A percentile compares a stretch with the other conserved stretches of the same genome.
These are phyloP conservation scores for Paradisaea rubra DNA, from an alignment of 2,113 vertebrate species.

Conservation along the genomic window DNA sequence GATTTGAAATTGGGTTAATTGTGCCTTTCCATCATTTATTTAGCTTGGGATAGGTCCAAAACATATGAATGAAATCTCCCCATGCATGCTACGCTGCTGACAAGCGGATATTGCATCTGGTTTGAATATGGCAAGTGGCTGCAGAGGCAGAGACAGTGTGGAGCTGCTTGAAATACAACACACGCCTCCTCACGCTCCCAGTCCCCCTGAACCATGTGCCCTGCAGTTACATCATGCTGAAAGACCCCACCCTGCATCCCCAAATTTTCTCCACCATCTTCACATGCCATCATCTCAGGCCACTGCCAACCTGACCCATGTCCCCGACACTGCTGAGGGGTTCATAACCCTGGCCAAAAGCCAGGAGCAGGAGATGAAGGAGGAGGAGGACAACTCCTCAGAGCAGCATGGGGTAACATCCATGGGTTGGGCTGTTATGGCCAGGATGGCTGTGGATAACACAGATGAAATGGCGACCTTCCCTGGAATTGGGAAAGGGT, in stretches of 20 bases:
- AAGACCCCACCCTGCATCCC: neutral
- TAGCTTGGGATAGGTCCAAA: slow-evolving; percentile 39
- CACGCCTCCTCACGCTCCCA: neutral
- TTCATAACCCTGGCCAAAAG: neutral
- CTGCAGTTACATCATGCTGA: neutral
- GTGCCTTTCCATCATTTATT: slow-evolving; percentile 56
- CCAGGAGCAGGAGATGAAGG: neutral
- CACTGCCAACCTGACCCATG: neutral
- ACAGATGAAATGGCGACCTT: neutral
- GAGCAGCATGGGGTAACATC: neutral
- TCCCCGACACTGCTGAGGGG: neutral
- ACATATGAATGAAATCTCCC: slow-evolving; percentile 12
- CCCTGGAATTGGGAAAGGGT: neutral
- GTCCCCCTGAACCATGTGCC: neutral
- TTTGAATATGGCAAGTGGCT: slow-evolving; percentile 52
- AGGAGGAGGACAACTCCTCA: neutral
- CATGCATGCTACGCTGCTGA: slow-evolving; percentile 5
- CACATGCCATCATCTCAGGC: neutral
- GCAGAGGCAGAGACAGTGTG: slow-evolving; percentile 9
- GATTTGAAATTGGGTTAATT: slow-evolving; percentile 58
- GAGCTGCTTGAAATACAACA: slow-evolving; percentile 55
- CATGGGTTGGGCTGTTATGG: neutral
- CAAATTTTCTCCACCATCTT: neutral
- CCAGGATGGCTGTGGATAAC: neutral
- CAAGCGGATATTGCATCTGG: slow-evolving; percentile 62